These are phyloP conservation scores for Chymomyza costata DNA, from an alignment of 1,140 invertebrate species.

Conservation along the genomic window DNA sequence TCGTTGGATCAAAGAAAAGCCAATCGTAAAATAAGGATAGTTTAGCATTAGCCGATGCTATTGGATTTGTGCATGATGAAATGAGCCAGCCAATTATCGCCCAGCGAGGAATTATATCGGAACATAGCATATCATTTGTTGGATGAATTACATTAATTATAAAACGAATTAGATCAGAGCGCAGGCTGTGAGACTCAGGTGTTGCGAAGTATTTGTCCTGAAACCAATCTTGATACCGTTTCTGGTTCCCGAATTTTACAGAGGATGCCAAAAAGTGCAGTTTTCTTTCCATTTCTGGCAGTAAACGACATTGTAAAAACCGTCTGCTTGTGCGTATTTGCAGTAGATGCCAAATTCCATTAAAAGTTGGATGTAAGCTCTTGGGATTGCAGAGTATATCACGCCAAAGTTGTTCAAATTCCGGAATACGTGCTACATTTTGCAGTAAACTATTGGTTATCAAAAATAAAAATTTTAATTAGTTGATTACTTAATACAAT, in stretches of 20 bases:
- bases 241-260: constrained; percentile 97
- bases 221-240: constrained; percentile 99
- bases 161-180: constrained; percentile 97
- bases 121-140: constrained; percentile 96
- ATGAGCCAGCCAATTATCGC: constrained; percentile 98
- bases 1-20: constrained; percentile 95
- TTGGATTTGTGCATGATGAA: constrained; percentile 95
- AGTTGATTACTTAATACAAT: too few species aligned
- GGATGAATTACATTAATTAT: constrained; percentile 99
- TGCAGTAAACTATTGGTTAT: constrained; percentile 81
- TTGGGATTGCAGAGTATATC: constrained; percentile 93
- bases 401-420: constrained; percentile 95
- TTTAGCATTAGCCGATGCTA: constrained; percentile 96
- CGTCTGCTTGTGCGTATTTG: constrained; percentile 92
- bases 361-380: constrained; percentile 88
- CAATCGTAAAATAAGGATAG: constrained; percentile 98
- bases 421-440: constrained; percentile 95
- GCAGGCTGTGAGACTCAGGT: constrained; percentile 94
- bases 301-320: constrained; percentile 92
- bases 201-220: constrained; percentile 98
- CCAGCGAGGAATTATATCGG: constrained; percentile 99
- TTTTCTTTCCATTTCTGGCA: constrained; percentile 98
- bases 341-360: constrained; percentile 89
- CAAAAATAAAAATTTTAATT: too few species aligned
- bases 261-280: constrained; percentile 93